Evolutionary conservation across 2,797 vertebrate genomes (phyloP), one percentile per base, ranked within the genome.

Genomic region (Crenichthys baileyi): DNA sequence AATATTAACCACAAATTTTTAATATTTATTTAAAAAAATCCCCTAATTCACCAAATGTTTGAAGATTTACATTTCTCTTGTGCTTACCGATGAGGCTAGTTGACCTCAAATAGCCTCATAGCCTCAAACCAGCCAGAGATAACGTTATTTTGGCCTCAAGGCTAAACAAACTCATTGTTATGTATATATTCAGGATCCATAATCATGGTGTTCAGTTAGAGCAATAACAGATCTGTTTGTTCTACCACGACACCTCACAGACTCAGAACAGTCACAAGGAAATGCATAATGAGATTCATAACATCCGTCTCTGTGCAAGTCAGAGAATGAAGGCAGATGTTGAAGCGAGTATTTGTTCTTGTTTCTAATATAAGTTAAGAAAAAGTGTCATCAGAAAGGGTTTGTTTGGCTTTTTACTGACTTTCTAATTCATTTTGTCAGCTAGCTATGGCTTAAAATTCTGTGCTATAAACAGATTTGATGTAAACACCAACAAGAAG

Each of bases 181-280:
- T 73, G n/a, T 76, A 87, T 80, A 74, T 81, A 80, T 88, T 75
- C 78, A 72, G 61, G 20, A 68, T 87, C 55, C 75, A 53, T 85
- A 74, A 81, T 81, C 76, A 71, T 22, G 41, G 80, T 89, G 73
- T 78, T 87, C 78, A 9, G 46, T 76, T 73, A 44, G 72, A 79
- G 74, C 87, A 81, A 90, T 85, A 83, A 86, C 22, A 73, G 82
- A 87, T 72, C 36, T 48, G 26, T 46, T 70, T 60, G 71, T 63
- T 61, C 65, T 72, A 39, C 73, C 56, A 2, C 5, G 44, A 70
- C 67, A 46, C 71, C 80, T 90, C n/a, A 65, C 75, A 68, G 78
- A 46, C 72, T 65, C 44, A 36, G 44, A 73, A 77, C 73, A 76
- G 56, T 60, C 61, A 68, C 36, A 68, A 48, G 73, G 70, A 60